Percentiles rank a stretch among this genome's conserved stretches.
These are phyloP conservation scores for Oncorhynchus masou DNA, from an alignment of 2,113 vertebrate genomes.

Conservation along the genomic window DNA sequence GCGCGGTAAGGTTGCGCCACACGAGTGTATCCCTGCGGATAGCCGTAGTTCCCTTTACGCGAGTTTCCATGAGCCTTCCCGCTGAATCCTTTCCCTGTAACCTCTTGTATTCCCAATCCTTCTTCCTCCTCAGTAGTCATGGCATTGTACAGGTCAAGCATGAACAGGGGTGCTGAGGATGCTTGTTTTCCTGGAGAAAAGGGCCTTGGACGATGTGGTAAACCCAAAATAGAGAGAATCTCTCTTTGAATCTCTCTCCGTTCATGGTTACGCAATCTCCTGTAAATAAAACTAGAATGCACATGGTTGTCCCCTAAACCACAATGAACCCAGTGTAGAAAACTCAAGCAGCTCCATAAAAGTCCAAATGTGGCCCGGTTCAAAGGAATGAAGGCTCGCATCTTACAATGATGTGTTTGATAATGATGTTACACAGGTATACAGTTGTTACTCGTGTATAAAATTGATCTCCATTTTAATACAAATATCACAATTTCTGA, in stretches of 20 bases:
- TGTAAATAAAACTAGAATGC: constrained; percentile 99
- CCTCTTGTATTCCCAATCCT: constrained; percentile 68
- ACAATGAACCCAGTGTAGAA: constrained; percentile 83
- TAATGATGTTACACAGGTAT: constrained; percentile 13
- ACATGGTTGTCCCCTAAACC: constrained; percentile 92
- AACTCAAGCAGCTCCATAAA: constrained; percentile 85
- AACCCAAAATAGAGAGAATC: constrained; percentile 97
- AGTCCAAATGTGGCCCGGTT: constrained; percentile 80
- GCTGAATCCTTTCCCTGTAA: constrained; percentile 76
- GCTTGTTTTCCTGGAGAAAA: constrained; percentile 95
- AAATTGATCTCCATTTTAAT: not conserved
- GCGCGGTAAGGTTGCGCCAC: constrained; percentile 81
- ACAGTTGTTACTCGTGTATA: constrained; percentile 1
- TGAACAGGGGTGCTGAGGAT: constrained; percentile 96
- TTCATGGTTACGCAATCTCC: constrained; percentile 95
- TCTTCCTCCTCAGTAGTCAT: constrained; percentile 93
- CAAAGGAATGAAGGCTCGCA: constrained; percentile 80
- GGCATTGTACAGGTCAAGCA: constrained; percentile 98
- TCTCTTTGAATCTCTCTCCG: constrained; percentile 97
- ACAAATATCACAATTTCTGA: not conserved
- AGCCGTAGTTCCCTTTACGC: constrained; percentile 79
- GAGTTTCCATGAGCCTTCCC: constrained; percentile 77
- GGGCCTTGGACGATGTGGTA: constrained; percentile 95
- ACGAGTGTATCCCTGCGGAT: constrained; percentile 85
- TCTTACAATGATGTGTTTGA: constrained; percentile 49